phyloP scores from a whole-genome alignment of 2,888 invertebrate genomes.

The Bibio marci region DNA sequence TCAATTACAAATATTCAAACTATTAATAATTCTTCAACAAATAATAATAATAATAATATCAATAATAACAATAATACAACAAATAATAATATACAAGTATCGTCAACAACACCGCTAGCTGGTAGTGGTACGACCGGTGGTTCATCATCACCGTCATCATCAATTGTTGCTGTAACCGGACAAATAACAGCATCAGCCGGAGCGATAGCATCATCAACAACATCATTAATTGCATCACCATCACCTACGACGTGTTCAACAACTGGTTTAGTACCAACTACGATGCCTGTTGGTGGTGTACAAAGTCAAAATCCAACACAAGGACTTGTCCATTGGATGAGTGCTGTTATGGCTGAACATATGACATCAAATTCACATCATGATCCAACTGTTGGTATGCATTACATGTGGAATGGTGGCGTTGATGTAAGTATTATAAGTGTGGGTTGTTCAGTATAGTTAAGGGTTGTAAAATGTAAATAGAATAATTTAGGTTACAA shows the following conservation, averaged over 20 bases:
- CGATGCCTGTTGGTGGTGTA: conserved; percentile 29
- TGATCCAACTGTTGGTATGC: conserved; percentile 31
- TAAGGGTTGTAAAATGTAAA: too few relatives aligned
- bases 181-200: conserved; percentile 16
- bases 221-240: background rate
- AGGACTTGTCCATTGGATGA: conserved; percentile 90
- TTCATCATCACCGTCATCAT: conserved; percentile 8
- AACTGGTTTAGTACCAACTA: conserved; percentile 1
- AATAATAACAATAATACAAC: conserved; percentile 7
- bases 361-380: conserved; percentile 70
- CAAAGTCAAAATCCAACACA: conserved; percentile 49
- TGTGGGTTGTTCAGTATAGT: too few relatives aligned
- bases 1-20: conserved; percentile 7
- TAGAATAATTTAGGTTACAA: too few relatives aligned
- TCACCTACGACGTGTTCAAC: background rate
- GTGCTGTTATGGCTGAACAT: conserved; percentile 83
- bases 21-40: conserved; percentile 7
- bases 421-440: conserved; percentile 29
- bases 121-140: background rate
- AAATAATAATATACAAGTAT: conserved; percentile 28
- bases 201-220: conserved; percentile 6
- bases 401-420: conserved; percentile 32
- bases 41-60: conserved; percentile 5
- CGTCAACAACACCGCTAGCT: too few relatives aligned
- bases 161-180: conserved; percentile 15